Evolutionary conservation across 2,888 invertebrate species (phyloP).

Genomic region (Cerastis leucographa): DNA sequence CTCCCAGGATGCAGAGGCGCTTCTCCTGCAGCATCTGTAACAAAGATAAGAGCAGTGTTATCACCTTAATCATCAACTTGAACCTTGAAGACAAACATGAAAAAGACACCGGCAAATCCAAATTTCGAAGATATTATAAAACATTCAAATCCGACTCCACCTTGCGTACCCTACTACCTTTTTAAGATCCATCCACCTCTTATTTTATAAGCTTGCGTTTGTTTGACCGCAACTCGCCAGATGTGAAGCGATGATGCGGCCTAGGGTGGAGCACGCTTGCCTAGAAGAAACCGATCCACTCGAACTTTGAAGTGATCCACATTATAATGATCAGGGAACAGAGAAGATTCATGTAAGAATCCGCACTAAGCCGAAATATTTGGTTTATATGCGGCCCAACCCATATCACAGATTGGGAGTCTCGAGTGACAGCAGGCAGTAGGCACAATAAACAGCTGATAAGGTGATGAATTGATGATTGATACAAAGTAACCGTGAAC

Average conservation of each 20-base stretch:
- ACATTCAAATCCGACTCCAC: too few species aligned
- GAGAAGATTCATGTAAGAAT: neutral
- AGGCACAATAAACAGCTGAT: neutral
- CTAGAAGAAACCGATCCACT: too few species aligned
- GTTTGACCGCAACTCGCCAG: too few species aligned
- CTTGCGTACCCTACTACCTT: too few species aligned
- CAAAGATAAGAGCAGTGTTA: conserved; percentile 44
- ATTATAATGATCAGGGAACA: too few species aligned
- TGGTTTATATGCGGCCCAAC: neutral
- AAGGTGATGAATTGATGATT: neutral
- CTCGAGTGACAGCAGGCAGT: neutral
- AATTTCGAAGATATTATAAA: neutral
- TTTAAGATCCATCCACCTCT: too few species aligned
- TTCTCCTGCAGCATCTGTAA: conserved; percentile 94
- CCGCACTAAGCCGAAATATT: neutral
- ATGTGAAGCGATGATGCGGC: too few species aligned
- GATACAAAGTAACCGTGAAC: neutral
- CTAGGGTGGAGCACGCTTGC: too few species aligned
- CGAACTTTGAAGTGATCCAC: too few species aligned
- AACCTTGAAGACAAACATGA: neutral
- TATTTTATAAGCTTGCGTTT: too few species aligned
- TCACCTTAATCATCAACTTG: neutral
- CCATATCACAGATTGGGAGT: neutral
- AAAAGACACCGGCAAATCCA: neutral
- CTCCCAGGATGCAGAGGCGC: conserved; percentile 92